A percentile compares a stretch with the other conserved stretches of the same genome.
Evolutionary conservation across 2,113 vertebrate genomes (phyloP).

Genomic region (Zingel zingel): DNA sequence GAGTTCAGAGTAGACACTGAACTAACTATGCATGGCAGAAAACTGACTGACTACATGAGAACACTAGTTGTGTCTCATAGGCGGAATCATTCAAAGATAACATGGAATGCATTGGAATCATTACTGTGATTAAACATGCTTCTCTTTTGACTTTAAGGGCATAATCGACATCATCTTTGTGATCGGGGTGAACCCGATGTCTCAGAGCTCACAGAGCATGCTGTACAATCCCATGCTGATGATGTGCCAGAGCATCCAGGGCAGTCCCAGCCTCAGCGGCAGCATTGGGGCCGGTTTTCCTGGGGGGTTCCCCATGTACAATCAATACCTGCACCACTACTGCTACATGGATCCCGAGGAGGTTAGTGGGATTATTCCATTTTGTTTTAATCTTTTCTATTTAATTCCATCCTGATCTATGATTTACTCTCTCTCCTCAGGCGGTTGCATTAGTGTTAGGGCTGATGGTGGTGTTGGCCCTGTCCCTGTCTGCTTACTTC

Average conservation of each 20-base stretch:
- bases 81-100: background rate
- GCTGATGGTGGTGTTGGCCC: slow-evolving; percentile 85
- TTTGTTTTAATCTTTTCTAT: background rate
- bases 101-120: background rate
- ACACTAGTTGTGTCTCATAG: background rate
- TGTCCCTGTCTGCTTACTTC: slow-evolving; percentile 86
- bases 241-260: slow-evolving; percentile 86
- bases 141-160: slow-evolving; percentile 69
- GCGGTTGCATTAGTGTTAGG: slow-evolving; percentile 88
- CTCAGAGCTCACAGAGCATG: slow-evolving; percentile 86
- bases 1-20: too few relatives aligned
- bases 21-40: background rate
- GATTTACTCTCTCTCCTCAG: slow-evolving; percentile 65
- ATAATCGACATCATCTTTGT: slow-evolving; percentile 91
- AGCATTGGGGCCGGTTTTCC: slow-evolving; percentile 67
- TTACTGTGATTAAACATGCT: background rate
- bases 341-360: slow-evolving; percentile 92
- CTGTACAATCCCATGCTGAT: slow-evolving; percentile 88
- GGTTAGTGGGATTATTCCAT: slow-evolving; percentile 67
- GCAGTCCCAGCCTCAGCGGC: slow-evolving; percentile 77
- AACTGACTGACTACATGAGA: background rate
- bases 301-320: slow-evolving; percentile 79
- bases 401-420: background rate
- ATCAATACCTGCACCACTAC: slow-evolving; percentile 91
- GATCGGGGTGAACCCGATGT: slow-evolving; percentile 90